Evolutionary conservation across 2,113 vertebrate species (phyloP).

Genomic region (Otolemur garnettii): DNA sequence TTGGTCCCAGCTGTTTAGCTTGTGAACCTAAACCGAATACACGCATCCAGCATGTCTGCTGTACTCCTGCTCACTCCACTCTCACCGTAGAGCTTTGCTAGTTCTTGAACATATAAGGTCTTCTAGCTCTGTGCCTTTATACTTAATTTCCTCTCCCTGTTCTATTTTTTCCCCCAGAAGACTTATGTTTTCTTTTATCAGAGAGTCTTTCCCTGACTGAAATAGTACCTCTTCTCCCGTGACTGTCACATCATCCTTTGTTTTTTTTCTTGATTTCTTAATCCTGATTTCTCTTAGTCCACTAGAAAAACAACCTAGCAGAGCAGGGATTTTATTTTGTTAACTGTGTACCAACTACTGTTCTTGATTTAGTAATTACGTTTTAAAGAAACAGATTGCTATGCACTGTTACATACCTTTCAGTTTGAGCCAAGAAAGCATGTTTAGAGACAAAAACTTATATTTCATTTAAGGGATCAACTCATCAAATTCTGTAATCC

Average conservation of each 20-base stretch:
- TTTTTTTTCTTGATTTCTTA: constrained; percentile 48
- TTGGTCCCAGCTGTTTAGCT: constrained; percentile 34
- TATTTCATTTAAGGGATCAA: not conserved
- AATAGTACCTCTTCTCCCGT: not conserved
- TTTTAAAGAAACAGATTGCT: not conserved
- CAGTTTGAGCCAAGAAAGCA: not conserved
- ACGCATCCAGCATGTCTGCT: not conserved
- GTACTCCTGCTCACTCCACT: not conserved
- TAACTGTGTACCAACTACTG: not conserved
- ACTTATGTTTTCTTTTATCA: not conserved
- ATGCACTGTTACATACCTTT: not conserved
- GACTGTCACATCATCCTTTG: not conserved
- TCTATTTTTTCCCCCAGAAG: not conserved
- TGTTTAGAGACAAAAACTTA: constrained; percentile 41
- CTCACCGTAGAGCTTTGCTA: not conserved
- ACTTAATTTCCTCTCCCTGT: constrained; percentile 4
- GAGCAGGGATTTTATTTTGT: constrained; percentile 9
- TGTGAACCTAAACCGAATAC: not conserved
- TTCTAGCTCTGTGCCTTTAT: not conserved
- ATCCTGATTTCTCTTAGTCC: not conserved
- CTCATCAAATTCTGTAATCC: constrained; percentile 16
- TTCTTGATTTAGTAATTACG: not conserved
- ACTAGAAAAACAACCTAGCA: constrained; percentile 10
- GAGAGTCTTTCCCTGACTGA: not conserved
- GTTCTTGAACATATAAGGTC: not conserved